Evolutionary conservation across 2,797 vertebrate genomes (phyloP), one percentile per base, ranked within the genome.

Genomic region (Tadarida brasiliensis): DNA sequence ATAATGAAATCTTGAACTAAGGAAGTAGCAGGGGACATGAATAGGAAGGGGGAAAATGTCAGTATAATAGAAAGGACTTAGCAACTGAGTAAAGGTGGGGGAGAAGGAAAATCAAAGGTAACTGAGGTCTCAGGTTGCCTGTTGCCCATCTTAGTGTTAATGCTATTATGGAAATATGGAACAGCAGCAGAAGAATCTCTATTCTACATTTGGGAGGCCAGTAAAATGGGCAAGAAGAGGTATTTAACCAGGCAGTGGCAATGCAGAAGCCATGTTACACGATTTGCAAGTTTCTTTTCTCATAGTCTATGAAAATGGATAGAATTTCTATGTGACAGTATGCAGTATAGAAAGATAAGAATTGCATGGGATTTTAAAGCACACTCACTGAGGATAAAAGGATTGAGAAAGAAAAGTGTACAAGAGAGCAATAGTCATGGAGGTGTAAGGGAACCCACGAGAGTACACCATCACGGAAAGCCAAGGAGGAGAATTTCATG

Each of bases 281-380:
- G n/a, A 63, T 92, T 83, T 70, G 7, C 70, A 93, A 76, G 24
- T 49, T 57, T 81, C n/a, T 89, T 82, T 88, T 77, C n/a, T 57
- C 49, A 51, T 47, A n/a, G 49, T 68, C 11, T 82, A 16, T 51
- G 44, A 59, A 88, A 91, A 67, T 81, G 12, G 6, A 15, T 57
- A 26, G 26, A 33, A 87, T 78, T 80, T 89, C 51, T 91, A 6
- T 44, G 20, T 54, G n/a, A 85, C 22, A 70, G 0, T 28, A 7
- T 90, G 0, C 57, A 78, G 12, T n/a, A 88, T 24, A 51, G 20
- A 56, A 91, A 95, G 7, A 73, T 90, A 70, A 68, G 33, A 92
- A 24, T 68, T 78, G 30, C 65, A 33, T 51, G 19, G 14, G 20
- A 89, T 87, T 91, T 91, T 77, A 88, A 93, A 91, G 89, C 7